Base-by-base conservation (phyloP, 2,888 invertebrate genomes). In the Microplitis deprimator region DNA sequence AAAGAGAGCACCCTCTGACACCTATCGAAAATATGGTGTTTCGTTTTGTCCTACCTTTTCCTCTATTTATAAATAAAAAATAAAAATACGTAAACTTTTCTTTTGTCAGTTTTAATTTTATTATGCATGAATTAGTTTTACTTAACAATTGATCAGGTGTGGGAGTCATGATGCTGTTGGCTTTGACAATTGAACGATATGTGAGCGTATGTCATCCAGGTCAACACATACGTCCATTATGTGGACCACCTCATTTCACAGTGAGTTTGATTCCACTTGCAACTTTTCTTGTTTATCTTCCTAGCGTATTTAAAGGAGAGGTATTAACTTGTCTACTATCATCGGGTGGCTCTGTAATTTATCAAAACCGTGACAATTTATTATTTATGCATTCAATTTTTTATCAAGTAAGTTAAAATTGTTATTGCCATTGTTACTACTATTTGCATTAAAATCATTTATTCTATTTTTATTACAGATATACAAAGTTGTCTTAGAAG, bases 121-220 rank as follows among this genome's bases (percentile, higher is more conserved):
- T 20, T 1, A 1, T 20, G 4, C 29, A 29, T 29, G 29, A 29
- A 29, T 29, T 29, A 20, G 29, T 29, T 29, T 29, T 29, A 1
- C 29, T 29, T 29, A 4, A 29, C 4, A 29, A 29, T 29, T 29
- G 29, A 20, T 29, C 89, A 92, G 93, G 95, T 60, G 93, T 94
- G n/a, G 94, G 95, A 75, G 95, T 95, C 2, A 92, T 95, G 92
- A 93, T 95, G 93, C 92, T 95, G 13, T 90, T 95, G 73, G 94
- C 94, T 8, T 91, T 95, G 82, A 95, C 95, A 17, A 91, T 94
- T 78, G 95, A 95, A 86, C 91, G 95, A 64, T 95, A 94, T 89
- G 92, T 94, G 50, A 94, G 94, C 79, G 94, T 95, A 6, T 95
- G 95, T 84, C 94, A 93, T 89, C 94, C 95, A 3, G 93, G 94